phyloP scores from a whole-genome alignment of 2,888 invertebrate species.

The Eucera pruinosa region DNA sequence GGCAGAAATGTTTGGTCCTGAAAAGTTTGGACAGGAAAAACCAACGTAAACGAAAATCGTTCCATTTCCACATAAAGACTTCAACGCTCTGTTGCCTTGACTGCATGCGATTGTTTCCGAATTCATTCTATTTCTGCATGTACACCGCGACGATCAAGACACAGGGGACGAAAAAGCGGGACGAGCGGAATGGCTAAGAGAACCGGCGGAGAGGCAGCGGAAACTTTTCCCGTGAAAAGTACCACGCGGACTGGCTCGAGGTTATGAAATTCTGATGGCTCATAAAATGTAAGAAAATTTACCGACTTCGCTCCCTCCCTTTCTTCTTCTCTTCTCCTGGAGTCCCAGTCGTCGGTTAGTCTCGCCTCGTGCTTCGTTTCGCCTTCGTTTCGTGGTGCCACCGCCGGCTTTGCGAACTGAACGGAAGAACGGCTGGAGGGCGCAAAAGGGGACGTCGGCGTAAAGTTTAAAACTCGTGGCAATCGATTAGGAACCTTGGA shows the following conservation, averaged over 20 bases:
- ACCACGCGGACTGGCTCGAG: slow-evolving; percentile 84
- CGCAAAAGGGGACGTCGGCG: slow-evolving; percentile 66
- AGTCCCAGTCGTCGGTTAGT: slow-evolving; percentile 57
- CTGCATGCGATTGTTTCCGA: slow-evolving; percentile 32
- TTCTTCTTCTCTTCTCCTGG: slow-evolving; percentile 38
- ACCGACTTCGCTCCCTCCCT: slow-evolving; percentile 80
- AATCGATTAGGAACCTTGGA: slow-evolving; percentile 80
- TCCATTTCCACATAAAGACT: no score
- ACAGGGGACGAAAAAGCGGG: slow-evolving; percentile 51
- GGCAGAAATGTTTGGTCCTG: no score
- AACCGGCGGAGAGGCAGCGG: slow-evolving; percentile 74
- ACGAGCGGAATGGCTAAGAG: slow-evolving; percentile 67
- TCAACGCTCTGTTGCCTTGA: no score
- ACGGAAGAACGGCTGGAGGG: slow-evolving; percentile 61
- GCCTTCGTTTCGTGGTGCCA: slow-evolving; percentile 72
- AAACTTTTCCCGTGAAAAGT: slow-evolving; percentile 84
- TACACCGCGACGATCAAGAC: slow-evolving; percentile 33
- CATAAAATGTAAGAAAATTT: slow-evolving; percentile 85
- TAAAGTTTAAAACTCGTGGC: slow-evolving; percentile 81
- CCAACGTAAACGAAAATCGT: no score
- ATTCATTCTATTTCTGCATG: slow-evolving; percentile 36
- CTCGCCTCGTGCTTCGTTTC: slow-evolving; percentile 58
- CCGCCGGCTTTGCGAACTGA: slow-evolving; percentile 84
- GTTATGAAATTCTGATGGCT: slow-evolving; percentile 85
- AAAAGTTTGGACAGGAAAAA: no score